phyloP scores from a whole-genome alignment of 2,888 invertebrate species.

The Dascillus cervinus region DNA sequence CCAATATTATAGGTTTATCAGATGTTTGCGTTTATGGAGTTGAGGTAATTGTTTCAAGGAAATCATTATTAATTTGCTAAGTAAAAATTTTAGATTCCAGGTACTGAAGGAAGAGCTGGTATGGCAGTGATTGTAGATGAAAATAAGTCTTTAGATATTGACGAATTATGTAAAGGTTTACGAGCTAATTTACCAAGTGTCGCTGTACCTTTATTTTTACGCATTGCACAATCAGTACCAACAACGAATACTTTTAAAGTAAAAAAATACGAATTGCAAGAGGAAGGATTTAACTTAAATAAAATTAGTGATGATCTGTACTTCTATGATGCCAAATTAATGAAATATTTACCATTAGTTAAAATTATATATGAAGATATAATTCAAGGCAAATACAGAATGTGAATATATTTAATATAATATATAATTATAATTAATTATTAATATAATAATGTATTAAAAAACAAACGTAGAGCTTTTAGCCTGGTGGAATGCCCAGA shows the following conservation, averaged over 20 bases:
- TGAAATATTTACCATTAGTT: constrained; percentile 29
- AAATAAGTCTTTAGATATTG: constrained; percentile 50
- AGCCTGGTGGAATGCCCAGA: too few species aligned
- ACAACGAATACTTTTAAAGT: constrained; percentile 88
- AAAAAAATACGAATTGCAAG: constrained; percentile 79
- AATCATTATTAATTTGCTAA: too few species aligned
- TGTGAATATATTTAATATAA: constrained; percentile 1
- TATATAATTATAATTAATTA: too few species aligned
- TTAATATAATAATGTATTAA: too few species aligned
- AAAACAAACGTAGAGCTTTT: too few species aligned
- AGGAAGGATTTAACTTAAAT: constrained; percentile 73
- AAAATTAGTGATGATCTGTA: constrained; percentile 67
- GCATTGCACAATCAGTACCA: constrained; percentile 70
- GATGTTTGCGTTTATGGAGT: constrained; percentile 85
- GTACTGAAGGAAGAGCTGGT: constrained; percentile 80
- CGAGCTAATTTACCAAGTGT: constrained; percentile 71
- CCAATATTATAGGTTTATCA: constrained; percentile 63
- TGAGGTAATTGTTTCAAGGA: constrained; percentile 52
- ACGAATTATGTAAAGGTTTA: constrained; percentile 55
- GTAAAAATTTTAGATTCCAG: constrained; percentile 53
- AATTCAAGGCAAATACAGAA: constrained; percentile 25
- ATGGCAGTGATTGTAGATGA: constrained; percentile 87
- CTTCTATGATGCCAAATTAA: constrained; percentile 44
- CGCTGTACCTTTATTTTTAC: constrained; percentile 82
- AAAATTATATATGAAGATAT: constrained; percentile 31